A percentile compares a stretch with the other conserved stretches of the same genome.
Conservation (phyloP, 2,113 vertebrate genomes). For the Actenoides hombroni region DNA sequence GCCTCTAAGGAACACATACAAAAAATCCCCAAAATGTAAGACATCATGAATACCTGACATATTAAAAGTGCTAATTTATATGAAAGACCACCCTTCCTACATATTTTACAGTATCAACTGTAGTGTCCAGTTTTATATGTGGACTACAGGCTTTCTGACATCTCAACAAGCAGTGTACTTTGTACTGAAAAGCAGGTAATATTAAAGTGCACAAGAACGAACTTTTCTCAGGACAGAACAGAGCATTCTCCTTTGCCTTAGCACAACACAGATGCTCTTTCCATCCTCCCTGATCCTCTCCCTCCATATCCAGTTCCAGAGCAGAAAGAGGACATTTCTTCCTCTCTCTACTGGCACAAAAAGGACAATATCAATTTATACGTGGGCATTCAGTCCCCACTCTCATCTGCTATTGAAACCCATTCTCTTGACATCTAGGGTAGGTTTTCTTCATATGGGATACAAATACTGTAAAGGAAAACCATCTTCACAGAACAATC, state of each 20-base stretch:
- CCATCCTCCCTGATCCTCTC: neutral
- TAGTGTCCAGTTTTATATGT: neutral
- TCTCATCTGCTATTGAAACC: neutral
- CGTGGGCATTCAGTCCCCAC: neutral
- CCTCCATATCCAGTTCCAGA: neutral
- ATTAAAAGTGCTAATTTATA: neutral
- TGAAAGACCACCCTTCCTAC: neutral
- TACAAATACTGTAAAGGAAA: neutral
- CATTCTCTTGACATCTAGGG: neutral
- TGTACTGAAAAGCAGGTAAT: neutral
- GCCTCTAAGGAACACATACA: neutral
- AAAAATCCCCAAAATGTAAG: neutral
- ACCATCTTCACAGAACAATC: neutral
- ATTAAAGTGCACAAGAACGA: neutral
- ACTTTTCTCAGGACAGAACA: neutral
- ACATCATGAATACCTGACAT: neutral
- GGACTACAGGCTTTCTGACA: neutral
- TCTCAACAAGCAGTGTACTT: neutral
- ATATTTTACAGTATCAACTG: neutral
- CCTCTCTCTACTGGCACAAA: accelerated
- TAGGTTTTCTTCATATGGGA: neutral
- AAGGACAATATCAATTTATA: neutral
- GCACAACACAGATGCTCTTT: neutral
- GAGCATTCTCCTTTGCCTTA: neutral
- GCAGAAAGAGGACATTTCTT: neutral